phyloP scores from a whole-genome alignment of 2,113 vertebrate genomes.

The Eublepharis macularius region DNA sequence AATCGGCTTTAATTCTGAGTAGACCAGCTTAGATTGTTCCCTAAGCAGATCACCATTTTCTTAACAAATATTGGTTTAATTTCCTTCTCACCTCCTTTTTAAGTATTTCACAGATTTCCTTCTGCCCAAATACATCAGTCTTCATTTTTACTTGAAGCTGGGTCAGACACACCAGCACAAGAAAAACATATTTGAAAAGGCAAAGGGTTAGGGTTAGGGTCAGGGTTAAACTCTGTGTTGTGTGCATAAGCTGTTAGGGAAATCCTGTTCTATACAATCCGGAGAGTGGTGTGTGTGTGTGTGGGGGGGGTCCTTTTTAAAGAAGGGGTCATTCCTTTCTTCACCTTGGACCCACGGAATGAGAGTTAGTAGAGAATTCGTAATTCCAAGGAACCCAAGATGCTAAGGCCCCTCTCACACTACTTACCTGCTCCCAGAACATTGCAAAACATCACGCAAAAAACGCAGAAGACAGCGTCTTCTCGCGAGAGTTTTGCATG shows the following conservation, averaged over 20 bases:
- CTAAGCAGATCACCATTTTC: too few relatives aligned
- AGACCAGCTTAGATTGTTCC: background rate
- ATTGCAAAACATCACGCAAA: too few relatives aligned
- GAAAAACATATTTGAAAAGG: background rate
- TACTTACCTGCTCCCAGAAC: too few relatives aligned
- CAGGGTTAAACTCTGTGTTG: background rate
- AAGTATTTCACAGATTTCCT: conserved; percentile 35
- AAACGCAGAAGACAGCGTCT: too few relatives aligned
- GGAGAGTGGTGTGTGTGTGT: background rate
- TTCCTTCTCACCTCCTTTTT: background rate
- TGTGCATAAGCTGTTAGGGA: background rate
- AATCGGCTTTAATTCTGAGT: too few relatives aligned
- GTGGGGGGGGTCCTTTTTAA: background rate
- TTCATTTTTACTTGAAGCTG: background rate
- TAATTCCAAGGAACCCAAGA: background rate
- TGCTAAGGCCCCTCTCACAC: too few relatives aligned
- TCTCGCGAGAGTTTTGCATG: too few relatives aligned
- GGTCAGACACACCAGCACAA: background rate
- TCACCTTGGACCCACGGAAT: background rate
- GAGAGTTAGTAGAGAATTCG: background rate
- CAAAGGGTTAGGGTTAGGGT: too few relatives aligned
- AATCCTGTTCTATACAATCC: background rate
- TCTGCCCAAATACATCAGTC: background rate
- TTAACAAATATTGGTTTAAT: too few relatives aligned
- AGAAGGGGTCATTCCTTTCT: background rate